These are phyloP conservation scores for Chalcosyrphus nemorum DNA, from an alignment of 2,888 invertebrate genomes.

Conservation along the genomic window DNA sequence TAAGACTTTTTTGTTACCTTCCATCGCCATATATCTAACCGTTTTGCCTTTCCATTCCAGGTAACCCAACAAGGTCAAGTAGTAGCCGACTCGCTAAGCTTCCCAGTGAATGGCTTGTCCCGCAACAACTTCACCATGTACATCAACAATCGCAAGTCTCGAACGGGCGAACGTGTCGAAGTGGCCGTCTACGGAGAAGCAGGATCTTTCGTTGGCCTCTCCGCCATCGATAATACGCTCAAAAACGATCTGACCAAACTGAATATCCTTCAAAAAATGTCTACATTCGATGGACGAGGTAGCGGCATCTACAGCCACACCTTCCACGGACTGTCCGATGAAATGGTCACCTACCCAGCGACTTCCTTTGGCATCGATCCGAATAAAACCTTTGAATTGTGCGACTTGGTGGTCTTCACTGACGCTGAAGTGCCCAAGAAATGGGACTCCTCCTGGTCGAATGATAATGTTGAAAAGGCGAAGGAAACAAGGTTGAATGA, in stretches of 20 bases:
- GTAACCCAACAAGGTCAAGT: conserved; percentile 89
- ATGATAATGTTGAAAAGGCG: conserved; percentile 88
- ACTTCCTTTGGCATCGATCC: conserved; percentile 94
- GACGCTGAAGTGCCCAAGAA: conserved; percentile 90
- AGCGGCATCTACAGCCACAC: conserved; percentile 90
- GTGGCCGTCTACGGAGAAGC: conserved; percentile 96
- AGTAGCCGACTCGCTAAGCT: conserved; percentile 93
- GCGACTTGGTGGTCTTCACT: conserved; percentile 92
- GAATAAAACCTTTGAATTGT: conserved; percentile 93
- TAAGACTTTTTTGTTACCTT: too few relatives aligned
- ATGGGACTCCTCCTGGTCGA: conserved; percentile 87
- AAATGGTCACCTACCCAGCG: conserved; percentile 91
- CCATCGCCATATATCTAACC: too few relatives aligned
- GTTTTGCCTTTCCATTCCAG: conserved; percentile 12
- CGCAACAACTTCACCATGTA: conserved; percentile 92
- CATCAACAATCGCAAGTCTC: conserved; percentile 94
- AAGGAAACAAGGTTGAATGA: conserved; percentile 84
- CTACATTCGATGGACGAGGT: conserved; percentile 89
- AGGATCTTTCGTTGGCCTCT: conserved; percentile 94
- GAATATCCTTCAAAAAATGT: conserved; percentile 91
- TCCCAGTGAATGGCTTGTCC: conserved; percentile 95
- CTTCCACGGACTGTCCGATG: conserved; percentile 90
- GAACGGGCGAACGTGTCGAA: conserved; percentile 94
- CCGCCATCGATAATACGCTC: conserved; percentile 92
- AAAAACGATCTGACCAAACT: conserved; percentile 91